Percentiles rank a stretch among this genome's conserved stretches.
These are phyloP conservation scores for Hirtodrosophila histrioides DNA, from an alignment of 2,888 invertebrate species.

Conservation along the genomic window DNA sequence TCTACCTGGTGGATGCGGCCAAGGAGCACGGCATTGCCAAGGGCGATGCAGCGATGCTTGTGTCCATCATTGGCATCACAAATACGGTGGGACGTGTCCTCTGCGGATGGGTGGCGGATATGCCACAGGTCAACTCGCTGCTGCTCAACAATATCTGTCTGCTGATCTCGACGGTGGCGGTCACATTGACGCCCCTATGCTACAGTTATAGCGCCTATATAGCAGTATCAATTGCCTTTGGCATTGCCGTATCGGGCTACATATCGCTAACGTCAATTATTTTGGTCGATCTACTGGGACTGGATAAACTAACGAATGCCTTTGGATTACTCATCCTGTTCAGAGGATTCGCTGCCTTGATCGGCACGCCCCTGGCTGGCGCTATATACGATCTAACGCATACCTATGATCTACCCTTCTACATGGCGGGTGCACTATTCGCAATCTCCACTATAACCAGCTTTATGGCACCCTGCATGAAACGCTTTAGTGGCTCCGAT, in stretches of 20 bases:
- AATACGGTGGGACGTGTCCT: conserved; percentile 96
- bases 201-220: conserved; percentile 90
- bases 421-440: conserved; percentile 95
- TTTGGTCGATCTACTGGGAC: conserved; percentile 96
- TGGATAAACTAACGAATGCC: conserved; percentile 98
- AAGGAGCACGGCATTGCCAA: conserved; percentile 88
- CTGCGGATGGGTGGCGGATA: conserved; percentile 95
- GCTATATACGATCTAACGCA: conserved; percentile 94
- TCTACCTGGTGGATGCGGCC: conserved; percentile 95
- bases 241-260: conserved; percentile 96
- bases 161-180: conserved; percentile 93
- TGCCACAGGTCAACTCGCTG: conserved; percentile 95
- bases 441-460: conserved; percentile 93
- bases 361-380: conserved; percentile 93
- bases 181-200: conserved; percentile 94
- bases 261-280: conserved; percentile 99
- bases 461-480: conserved; percentile 91
- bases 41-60: conserved; percentile 86
- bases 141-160: conserved; percentile 97
- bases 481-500: conserved; percentile 85
- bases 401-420: conserved; percentile 95
- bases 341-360: conserved; percentile 96
- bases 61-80: conserved; percentile 91
- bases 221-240: conserved; percentile 93
- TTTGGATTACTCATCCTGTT: conserved; percentile 98